Percentiles rank a stretch among this genome's conserved stretches.
Evolutionary conservation across 2,797 vertebrate genomes (phyloP).

Genomic region (Emydoidea blandingii): DNA sequence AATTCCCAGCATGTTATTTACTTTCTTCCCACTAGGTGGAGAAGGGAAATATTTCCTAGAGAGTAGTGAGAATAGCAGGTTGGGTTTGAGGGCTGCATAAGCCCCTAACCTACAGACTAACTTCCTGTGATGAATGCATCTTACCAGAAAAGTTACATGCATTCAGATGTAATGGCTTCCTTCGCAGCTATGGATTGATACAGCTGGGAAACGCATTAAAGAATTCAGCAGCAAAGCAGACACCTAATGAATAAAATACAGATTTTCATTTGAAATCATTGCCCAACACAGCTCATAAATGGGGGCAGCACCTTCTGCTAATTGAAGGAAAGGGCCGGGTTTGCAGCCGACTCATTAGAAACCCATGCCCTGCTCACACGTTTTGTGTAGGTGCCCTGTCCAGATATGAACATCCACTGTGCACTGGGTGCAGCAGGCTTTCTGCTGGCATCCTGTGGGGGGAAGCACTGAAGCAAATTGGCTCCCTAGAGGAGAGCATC

Average conservation of each 20-base stretch:
- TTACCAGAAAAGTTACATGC: not conserved
- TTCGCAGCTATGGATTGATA: conserved; percentile 5
- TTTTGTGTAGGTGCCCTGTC: not conserved
- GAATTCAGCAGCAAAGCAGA: conserved; percentile 68
- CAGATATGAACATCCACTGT: not conserved
- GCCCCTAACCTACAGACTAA: rapidly evolving
- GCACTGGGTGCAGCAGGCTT: not conserved
- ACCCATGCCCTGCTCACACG: not conserved
- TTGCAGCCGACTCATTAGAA: not conserved
- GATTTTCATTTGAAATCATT: conserved; percentile 75
- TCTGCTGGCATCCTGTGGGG: not conserved
- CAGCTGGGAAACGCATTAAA: conserved; percentile 75
- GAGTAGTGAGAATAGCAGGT: not conserved
- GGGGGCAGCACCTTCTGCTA: conserved; percentile 24
- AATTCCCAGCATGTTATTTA: rapidly evolving
- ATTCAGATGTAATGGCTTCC: conserved; percentile 13
- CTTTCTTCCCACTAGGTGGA: not conserved
- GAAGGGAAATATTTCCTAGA: not conserved
- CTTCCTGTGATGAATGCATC: not conserved
- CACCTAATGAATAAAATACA: conserved; percentile 78
- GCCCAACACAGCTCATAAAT: conserved; percentile 62
- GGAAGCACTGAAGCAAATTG: not conserved
- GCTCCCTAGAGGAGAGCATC: rapidly evolving
- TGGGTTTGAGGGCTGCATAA: not conserved
- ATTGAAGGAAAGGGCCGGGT: not conserved